Percentiles rank a stretch among this genome's conserved stretches.
phyloP scores from a whole-genome alignment of 2,888 invertebrate species.

The Himalopsyche tibetana region DNA sequence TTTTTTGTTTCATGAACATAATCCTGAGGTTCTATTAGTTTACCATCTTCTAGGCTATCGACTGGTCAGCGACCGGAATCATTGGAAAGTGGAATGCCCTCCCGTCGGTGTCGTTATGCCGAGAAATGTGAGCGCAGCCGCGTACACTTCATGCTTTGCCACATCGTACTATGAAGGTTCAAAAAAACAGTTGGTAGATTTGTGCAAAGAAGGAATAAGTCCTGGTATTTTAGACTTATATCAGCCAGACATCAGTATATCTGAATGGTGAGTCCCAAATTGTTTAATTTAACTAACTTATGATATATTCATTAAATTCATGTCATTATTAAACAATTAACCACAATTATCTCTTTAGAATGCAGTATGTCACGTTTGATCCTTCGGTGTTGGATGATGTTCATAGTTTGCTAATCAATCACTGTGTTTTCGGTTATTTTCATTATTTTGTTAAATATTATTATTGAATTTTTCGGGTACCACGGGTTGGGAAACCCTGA shows the following conservation, averaged over 20 bases:
- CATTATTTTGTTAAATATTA: too few relatives aligned
- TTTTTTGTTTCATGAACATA: too few relatives aligned
- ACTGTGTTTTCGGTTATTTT: too few relatives aligned
- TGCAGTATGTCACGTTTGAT: too few relatives aligned
- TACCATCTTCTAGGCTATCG: not conserved
- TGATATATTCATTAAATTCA: too few relatives aligned
- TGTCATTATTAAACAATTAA: too few relatives aligned
- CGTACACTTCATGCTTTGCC: constrained; percentile 74
- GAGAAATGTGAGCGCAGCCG: constrained; percentile 71
- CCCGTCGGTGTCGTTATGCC: constrained; percentile 73
- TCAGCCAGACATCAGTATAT: constrained; percentile 76
- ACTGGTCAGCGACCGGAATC: constrained; percentile 69
- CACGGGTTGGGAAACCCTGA: too few relatives aligned
- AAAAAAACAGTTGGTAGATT: constrained; percentile 74
- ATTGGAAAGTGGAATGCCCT: constrained; percentile 73
- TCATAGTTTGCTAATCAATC: too few relatives aligned
- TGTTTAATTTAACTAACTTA: not conserved
- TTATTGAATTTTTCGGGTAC: too few relatives aligned
- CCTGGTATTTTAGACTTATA: constrained; percentile 72
- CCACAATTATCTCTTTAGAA: too few relatives aligned
- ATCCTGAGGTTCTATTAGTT: too few relatives aligned
- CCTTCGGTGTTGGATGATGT: too few relatives aligned
- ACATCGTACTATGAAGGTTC: constrained; percentile 74
- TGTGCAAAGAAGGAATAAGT: constrained; percentile 71
- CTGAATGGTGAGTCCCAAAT: constrained; percentile 70